These are phyloP conservation scores for Ascaphus truei DNA, from an alignment of 2,113 vertebrate genomes.

Conservation along the genomic window DNA sequence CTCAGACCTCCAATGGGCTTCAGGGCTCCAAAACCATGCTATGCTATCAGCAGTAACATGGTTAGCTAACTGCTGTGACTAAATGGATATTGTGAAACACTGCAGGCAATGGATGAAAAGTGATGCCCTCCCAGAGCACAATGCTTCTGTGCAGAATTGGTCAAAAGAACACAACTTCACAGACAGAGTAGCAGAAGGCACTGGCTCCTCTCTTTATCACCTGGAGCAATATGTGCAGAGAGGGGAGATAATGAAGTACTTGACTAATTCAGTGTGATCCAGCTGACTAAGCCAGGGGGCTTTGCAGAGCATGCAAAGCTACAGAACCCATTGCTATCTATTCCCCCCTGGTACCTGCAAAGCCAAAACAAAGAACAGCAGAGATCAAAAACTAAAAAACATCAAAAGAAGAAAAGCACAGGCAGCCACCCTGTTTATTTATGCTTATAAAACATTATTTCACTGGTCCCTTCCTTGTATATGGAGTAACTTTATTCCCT, in stretches of 20 bases:
- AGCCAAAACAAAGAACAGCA: slow-evolving; percentile 70
- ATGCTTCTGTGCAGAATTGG: slow-evolving; percentile 62
- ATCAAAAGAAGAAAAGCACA: slow-evolving; percentile 49
- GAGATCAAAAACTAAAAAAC: slow-evolving; percentile 66
- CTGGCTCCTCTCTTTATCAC: slow-evolving; percentile 76
- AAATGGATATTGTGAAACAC: slow-evolving; percentile 61
- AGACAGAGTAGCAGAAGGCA: slow-evolving; percentile 77
- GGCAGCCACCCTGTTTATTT: neutral
- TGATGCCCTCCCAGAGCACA: slow-evolving; percentile 57
- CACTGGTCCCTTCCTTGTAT: neutral
- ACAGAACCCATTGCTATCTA: slow-evolving; percentile 64
- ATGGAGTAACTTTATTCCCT: no score
- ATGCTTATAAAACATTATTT: slow-evolving; percentile 18
- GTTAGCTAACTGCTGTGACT: slow-evolving; percentile 68
- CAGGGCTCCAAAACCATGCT: slow-evolving; percentile 47
- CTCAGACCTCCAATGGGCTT: slow-evolving; percentile 66
- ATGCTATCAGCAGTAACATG: slow-evolving; percentile 66
- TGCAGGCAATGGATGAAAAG: slow-evolving; percentile 68
- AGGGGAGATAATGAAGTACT: slow-evolving; percentile 82
- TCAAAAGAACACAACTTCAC: slow-evolving; percentile 73
- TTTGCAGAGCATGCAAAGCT: slow-evolving; percentile 61
- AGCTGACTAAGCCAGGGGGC: slow-evolving; percentile 92
- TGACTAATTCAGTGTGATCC: slow-evolving; percentile 87
- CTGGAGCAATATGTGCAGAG: slow-evolving; percentile 85
- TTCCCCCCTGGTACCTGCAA: slow-evolving; percentile 65